Percentiles rank a stretch among this genome's conserved stretches.
phyloP scores from a whole-genome alignment of 2,113 vertebrate genomes.

The Corythoichthys intestinalis region DNA sequence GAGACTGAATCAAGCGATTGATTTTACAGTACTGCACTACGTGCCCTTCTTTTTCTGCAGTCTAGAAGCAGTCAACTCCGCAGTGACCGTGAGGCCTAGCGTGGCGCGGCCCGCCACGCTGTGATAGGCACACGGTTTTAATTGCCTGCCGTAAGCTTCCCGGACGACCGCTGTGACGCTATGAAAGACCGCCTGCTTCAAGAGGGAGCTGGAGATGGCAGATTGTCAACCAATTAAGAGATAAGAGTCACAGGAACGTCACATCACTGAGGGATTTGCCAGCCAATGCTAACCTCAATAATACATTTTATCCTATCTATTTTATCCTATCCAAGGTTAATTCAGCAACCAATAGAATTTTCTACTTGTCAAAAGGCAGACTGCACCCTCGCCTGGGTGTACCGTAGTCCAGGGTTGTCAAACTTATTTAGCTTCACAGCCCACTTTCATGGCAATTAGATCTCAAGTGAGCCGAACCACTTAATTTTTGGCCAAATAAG shows the following conservation, averaged over 20 bases:
- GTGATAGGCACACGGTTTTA: constrained; percentile 31
- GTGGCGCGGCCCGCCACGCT: constrained; percentile 48
- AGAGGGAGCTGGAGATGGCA: constrained; percentile 23
- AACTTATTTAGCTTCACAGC: no score
- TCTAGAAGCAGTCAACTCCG: constrained; percentile 46
- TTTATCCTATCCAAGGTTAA: background rate
- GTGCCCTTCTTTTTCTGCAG: constrained; percentile 31
- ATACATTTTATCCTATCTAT: constrained; percentile 29
- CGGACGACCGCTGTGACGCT: background rate
- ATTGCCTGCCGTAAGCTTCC: background rate
- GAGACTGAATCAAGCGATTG: background rate
- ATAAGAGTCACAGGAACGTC: constrained; percentile 24
- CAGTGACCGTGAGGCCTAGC: constrained; percentile 26
- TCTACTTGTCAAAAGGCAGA: background rate
- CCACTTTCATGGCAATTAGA: no score
- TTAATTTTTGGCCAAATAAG: no score
- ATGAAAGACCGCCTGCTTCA: constrained; percentile 8
- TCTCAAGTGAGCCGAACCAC: no score
- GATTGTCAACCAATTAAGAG: constrained; percentile 33
- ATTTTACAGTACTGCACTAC: background rate
- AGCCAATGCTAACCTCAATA: constrained; percentile 51
- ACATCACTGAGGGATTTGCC: constrained; percentile 5
- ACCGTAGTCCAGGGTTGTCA: no score
- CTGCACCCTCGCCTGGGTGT: no score
- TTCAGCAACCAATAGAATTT: background rate